phyloP scores from a whole-genome alignment of 2,888 invertebrate genomes.

The Deilephila porcellus region DNA sequence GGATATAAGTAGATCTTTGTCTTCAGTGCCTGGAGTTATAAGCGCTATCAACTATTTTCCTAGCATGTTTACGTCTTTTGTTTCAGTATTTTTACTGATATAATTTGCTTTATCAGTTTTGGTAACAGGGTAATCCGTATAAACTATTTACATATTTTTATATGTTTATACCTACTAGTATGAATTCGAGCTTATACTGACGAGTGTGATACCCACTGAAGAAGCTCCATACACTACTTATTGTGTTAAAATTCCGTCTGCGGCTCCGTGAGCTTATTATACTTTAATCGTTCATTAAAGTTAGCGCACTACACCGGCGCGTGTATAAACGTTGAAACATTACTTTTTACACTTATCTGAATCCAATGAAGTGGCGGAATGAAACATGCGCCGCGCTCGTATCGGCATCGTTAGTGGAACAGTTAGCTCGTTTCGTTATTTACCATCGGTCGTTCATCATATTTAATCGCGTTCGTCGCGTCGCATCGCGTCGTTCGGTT shows the following conservation, averaged over 20 bases:
- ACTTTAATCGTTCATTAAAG: too few relatives aligned
- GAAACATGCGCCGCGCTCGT: slow-evolving; percentile 61
- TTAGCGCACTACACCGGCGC: not conserved
- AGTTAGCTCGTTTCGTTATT: slow-evolving; percentile 67
- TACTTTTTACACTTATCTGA: slow-evolving; percentile 50
- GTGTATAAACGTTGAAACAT: slow-evolving; percentile 17
- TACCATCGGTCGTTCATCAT: slow-evolving; percentile 75
- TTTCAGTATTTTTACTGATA: not conserved
- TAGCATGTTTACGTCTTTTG: not conserved
- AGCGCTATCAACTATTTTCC: not conserved
- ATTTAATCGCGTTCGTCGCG: slow-evolving; percentile 66
- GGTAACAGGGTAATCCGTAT: too few relatives aligned
- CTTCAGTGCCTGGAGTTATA: slow-evolving; percentile 7
- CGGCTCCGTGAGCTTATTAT: not conserved
- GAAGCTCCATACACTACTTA: not conserved
- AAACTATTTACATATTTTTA: too few relatives aligned
- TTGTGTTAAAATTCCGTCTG: not conserved
- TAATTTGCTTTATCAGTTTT: not conserved
- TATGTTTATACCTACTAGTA: too few relatives aligned
- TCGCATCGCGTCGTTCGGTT: slow-evolving; percentile 55
- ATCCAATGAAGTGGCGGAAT: slow-evolving; percentile 63
- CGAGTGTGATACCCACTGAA: too few relatives aligned
- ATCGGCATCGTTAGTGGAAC: slow-evolving; percentile 72
- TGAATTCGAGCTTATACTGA: too few relatives aligned
- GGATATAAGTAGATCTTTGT: slow-evolving; percentile 12